These are phyloP conservation scores for Malacoraja senta DNA, from an alignment of 2,797 vertebrate species.

Conservation along the genomic window DNA sequence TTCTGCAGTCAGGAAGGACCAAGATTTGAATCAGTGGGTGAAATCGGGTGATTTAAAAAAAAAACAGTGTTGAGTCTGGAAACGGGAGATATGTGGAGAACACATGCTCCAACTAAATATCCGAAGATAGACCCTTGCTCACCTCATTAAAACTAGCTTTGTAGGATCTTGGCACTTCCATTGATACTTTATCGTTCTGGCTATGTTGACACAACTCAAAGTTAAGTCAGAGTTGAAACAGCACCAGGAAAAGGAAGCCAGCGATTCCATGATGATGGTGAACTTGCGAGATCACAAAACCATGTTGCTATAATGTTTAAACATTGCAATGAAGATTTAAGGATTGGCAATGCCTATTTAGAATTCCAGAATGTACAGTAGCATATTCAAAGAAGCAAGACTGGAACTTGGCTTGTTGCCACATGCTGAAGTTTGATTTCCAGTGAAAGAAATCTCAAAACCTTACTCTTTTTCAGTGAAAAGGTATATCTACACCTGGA, in stretches of 20 bases:
- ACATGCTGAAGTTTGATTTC: not conserved
- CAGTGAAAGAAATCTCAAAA: not conserved
- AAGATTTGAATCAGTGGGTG: not conserved
- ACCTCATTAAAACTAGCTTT: not conserved
- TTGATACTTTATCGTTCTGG: not conserved
- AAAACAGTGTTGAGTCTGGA: not conserved
- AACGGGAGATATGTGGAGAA: not conserved
- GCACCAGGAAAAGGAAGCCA: not conserved
- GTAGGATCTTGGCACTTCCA: too few species aligned
- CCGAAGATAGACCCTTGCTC: not conserved
- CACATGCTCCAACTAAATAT: not conserved
- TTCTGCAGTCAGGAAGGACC: not conserved
- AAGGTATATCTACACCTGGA: not conserved
- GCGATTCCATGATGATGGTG: not conserved
- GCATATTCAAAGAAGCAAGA: not conserved
- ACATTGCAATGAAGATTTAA: not conserved
- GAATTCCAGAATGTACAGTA: not conserved
- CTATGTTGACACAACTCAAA: not conserved
- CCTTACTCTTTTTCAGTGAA: not conserved
- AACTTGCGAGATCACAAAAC: not conserved
- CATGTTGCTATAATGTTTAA: not conserved
- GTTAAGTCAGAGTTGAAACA: not conserved
- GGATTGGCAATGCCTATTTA: not conserved
- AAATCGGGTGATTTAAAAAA: not conserved
- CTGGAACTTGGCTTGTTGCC: too few species aligned